phyloP scores from a whole-genome alignment of 2,113 vertebrate species.

The Forbesichthys papilliferus region DNA sequence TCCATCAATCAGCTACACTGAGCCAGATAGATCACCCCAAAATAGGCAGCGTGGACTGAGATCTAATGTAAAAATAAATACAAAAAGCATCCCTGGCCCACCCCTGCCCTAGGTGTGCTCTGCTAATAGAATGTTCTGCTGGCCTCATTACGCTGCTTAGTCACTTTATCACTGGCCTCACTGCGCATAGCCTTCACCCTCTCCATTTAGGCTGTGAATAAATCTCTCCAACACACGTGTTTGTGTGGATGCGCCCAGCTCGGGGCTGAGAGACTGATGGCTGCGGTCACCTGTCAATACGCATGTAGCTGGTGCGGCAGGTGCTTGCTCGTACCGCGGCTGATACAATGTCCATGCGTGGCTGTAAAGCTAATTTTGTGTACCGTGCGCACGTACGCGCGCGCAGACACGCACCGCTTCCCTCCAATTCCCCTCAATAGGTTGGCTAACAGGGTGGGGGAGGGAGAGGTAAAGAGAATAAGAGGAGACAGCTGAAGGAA shows the following conservation, averaged over 20 bases:
- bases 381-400: not conserved
- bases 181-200: slow-evolving; percentile 65
- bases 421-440: slow-evolving; percentile 31
- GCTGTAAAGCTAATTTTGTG: slow-evolving; percentile 55
- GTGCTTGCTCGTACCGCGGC: not conserved
- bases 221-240: slow-evolving; percentile 92
- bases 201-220: slow-evolving; percentile 83
- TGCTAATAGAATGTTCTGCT: not conserved
- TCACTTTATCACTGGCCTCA: slow-evolving; percentile 84
- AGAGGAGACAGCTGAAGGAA: slow-evolving; percentile 35
- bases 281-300: not conserved
- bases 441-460: slow-evolving; percentile 36
- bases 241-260: slow-evolving; percentile 83
- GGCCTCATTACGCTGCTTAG: slow-evolving; percentile 49
- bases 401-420: not conserved
- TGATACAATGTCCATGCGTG: slow-evolving; percentile 78
- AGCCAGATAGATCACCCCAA: not conserved
- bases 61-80: not conserved
- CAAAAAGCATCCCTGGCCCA: not conserved
- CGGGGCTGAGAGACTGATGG: slow-evolving; percentile 37
- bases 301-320: slow-evolving; percentile 1
- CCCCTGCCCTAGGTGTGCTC: not conserved
- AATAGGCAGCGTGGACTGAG: not conserved
- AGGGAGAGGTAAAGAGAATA: slow-evolving; percentile 22
- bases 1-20: not conserved